Percentiles rank a stretch among this genome's conserved stretches.
phyloP scores from a whole-genome alignment of 2,113 vertebrate genomes.

The Mastomys natalensis region DNA sequence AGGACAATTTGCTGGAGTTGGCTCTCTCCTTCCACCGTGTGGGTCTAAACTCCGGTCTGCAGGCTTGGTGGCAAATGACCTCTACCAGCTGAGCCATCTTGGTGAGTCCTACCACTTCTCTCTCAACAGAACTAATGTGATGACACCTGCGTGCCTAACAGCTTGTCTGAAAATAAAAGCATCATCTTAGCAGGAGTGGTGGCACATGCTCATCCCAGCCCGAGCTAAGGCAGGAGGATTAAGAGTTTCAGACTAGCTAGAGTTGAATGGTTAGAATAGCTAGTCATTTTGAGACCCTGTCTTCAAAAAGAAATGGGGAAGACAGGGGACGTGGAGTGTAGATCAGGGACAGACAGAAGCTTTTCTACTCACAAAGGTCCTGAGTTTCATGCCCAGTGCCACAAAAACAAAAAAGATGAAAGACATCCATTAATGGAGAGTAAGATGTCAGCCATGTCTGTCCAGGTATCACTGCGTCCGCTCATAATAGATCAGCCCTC shows the following conservation, averaged over 20 bases:
- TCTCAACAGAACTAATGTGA: background rate
- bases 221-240: background rate
- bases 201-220: background rate
- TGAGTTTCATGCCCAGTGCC: background rate
- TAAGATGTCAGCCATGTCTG: background rate
- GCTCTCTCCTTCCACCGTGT: background rate
- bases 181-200: background rate
- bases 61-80: background rate
- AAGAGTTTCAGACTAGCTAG: background rate
- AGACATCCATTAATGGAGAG: background rate
- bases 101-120: background rate
- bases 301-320: background rate
- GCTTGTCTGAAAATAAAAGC: background rate
- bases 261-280: too few relatives aligned
- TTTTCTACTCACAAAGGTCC: background rate
- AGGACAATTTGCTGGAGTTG: background rate
- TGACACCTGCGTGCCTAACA: background rate
- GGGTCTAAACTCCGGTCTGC: background rate
- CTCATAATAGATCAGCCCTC: background rate
- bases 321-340: background rate
- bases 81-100: background rate
- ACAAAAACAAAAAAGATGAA: background rate
- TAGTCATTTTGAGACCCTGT: background rate
- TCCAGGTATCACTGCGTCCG: background rate
- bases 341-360: background rate